phyloP scores from a whole-genome alignment of 1,140 invertebrate species.

The Temnothorax curvispinosus region DNA sequence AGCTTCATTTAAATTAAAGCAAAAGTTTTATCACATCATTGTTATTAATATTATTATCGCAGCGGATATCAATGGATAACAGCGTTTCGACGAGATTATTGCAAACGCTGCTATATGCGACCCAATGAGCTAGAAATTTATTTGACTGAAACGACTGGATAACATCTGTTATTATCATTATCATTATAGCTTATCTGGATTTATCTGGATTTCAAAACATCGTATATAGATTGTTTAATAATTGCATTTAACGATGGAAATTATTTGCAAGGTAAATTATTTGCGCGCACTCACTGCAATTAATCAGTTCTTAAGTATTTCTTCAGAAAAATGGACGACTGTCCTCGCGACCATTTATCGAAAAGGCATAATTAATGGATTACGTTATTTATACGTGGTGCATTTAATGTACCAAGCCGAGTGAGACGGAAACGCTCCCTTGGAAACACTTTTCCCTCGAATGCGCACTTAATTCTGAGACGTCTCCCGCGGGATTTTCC shows the following conservation, averaged over 20 bases:
- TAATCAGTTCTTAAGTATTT: neutral
- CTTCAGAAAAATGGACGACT: neutral
- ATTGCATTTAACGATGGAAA: neutral
- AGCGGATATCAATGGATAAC: neutral
- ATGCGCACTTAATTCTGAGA: slow-evolving; percentile 14
- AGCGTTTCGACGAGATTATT: neutral
- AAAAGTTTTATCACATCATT: neutral
- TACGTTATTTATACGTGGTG: slow-evolving; percentile 1
- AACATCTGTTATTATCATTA: neutral
- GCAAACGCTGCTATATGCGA: neutral
- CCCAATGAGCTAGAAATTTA: neutral
- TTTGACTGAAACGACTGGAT: neutral
- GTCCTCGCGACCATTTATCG: neutral
- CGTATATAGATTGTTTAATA: neutral
- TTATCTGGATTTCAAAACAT: neutral
- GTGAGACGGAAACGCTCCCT: neutral
- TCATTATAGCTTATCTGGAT: neutral
- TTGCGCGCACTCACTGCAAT: neutral
- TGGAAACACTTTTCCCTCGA: slow-evolving; percentile 21
- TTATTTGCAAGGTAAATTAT: neutral
- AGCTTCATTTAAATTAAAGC: neutral
- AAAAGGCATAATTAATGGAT: slow-evolving; percentile 5
- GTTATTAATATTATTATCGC: slow-evolving; percentile 4
- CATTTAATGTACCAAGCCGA: slow-evolving; percentile 7
- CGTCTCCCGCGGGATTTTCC: neutral